A percentile compares a stretch with the other conserved stretches of the same genome.
These are phyloP conservation scores for Brachyrhaphis roseni DNA, from an alignment of 2,797 vertebrate species.

Conservation along the genomic window DNA sequence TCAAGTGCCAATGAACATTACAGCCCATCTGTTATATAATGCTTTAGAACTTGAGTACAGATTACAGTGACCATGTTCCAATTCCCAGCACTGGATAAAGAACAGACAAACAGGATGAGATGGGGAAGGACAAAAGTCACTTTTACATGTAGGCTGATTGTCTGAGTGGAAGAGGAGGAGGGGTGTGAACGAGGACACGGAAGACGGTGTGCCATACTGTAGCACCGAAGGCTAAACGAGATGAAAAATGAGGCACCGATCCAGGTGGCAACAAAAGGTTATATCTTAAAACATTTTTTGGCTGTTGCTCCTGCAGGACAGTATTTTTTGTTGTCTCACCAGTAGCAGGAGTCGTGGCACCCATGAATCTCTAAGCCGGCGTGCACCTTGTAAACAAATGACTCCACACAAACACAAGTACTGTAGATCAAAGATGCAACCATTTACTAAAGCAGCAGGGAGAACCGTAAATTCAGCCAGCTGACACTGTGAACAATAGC, in stretches of 20 bases:
- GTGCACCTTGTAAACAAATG: conserved; percentile 41
- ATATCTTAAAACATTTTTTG: conserved; percentile 36
- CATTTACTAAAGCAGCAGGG: conserved; percentile 12
- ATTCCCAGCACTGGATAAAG: conserved; percentile 55
- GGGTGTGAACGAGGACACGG: conserved; percentile 11
- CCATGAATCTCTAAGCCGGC: conserved; percentile 47
- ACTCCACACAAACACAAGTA: conserved; percentile 12
- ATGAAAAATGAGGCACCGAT: conserved; percentile 36
- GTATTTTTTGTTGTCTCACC: conserved; percentile 31
- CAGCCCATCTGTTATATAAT: conserved; percentile 70
- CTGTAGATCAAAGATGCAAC: neutral
- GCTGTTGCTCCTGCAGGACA: conserved; percentile 34
- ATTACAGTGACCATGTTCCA: conserved; percentile 69
- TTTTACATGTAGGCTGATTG: conserved; percentile 44
- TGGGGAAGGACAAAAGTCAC: conserved; percentile 58
- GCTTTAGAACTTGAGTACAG: conserved; percentile 53
- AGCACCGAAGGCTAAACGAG: conserved; percentile 35
- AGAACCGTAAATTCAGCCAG: conserved; percentile 5
- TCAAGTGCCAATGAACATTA: conserved; percentile 67
- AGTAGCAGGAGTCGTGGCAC: conserved; percentile 37
- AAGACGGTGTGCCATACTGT: conserved; percentile 22
- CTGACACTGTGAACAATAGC: conserved; percentile 1
- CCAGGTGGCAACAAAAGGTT: conserved; percentile 56
- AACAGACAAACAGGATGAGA: conserved; percentile 55
- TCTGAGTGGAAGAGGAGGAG: conserved; percentile 22